Base-by-base conservation (phyloP, 2,888 invertebrate genomes). In the Agrilus mali region DNA sequence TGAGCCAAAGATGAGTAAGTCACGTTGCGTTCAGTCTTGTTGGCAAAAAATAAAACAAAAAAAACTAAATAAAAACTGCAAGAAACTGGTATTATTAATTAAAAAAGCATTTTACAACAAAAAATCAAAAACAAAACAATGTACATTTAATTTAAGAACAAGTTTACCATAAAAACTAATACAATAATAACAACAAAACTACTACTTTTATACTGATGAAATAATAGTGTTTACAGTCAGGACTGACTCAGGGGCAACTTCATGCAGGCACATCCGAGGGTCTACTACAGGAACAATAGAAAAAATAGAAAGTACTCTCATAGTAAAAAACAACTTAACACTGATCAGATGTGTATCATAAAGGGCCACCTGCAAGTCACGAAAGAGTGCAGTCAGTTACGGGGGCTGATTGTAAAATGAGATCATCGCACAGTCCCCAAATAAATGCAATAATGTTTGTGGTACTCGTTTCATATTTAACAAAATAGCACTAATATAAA, bases 61-160 rank as follows among this genome's bases (percentile, higher is more conserved):
- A 73, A 72, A 72, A 74, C 55, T 71, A 74, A 71, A 64, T 72
- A 73, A 63, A 66, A 77, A 78, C 77, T 77, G 77, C 76, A 76
- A 75, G 76, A 77, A 27, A 78, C 71, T 78, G 77, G 75, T 78
- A 78, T 78, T 78, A 78, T 78, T 69, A 77, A 76, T 77, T 77
- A 70, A 68, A 67, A 75, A 78, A 78, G 77, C 77, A 77, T 77
- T 45, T 73, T 78, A 76, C 76, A 78, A 78, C 78, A 78, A 78
- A 78, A 78, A 75, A 75, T 75, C 75, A 77, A 77, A 78, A 78
- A 77, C 77, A 78, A 78, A 79, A 78, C 78, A 78, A 78, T 77
- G 76, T 78, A 78, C 77, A 78, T 77, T 65, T 77, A 77, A 77
- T 77, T 78, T 77, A 78, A 77, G 77, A 78, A 78, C 77, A 77